phyloP scores from a whole-genome alignment of 2,113 vertebrate species.

The Dipodomys spectabilis region DNA sequence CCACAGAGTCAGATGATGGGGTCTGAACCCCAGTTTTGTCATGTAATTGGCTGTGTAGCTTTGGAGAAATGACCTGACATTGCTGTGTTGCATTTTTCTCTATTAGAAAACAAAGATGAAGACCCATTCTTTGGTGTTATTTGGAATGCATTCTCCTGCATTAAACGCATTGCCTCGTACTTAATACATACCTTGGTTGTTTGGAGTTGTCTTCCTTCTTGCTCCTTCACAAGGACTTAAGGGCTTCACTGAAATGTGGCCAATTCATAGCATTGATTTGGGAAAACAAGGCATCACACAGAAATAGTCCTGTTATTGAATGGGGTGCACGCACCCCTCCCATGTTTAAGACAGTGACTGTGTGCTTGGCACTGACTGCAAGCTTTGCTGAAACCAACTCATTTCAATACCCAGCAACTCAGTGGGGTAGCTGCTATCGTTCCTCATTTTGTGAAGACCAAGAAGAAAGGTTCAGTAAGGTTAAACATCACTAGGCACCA shows the following conservation, averaged over 20 bases:
- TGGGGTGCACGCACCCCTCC: background rate
- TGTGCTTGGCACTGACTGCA: background rate
- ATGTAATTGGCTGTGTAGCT: background rate
- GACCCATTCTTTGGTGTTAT: no score
- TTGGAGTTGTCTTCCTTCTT: background rate
- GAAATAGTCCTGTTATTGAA: background rate
- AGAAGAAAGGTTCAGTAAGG: background rate
- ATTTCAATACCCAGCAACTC: background rate
- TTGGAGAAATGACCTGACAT: background rate
- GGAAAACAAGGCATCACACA: background rate
- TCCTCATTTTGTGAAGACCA: background rate
- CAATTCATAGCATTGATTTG: background rate
- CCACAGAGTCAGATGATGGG: background rate
- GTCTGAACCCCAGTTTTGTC: background rate
- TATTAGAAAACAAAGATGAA: background rate
- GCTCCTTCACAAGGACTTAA: background rate
- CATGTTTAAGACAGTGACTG: background rate
- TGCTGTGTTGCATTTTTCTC: background rate
- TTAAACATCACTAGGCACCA: background rate
- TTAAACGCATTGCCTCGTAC: background rate
- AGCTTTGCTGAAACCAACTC: background rate
- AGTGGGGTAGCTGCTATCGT: accelerated
- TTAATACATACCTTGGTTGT: background rate
- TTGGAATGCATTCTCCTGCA: background rate
- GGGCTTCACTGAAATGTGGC: background rate